Base-by-base conservation (phyloP, 1,140 invertebrate genomes). In the Tetragnatha versicolor region DNA sequence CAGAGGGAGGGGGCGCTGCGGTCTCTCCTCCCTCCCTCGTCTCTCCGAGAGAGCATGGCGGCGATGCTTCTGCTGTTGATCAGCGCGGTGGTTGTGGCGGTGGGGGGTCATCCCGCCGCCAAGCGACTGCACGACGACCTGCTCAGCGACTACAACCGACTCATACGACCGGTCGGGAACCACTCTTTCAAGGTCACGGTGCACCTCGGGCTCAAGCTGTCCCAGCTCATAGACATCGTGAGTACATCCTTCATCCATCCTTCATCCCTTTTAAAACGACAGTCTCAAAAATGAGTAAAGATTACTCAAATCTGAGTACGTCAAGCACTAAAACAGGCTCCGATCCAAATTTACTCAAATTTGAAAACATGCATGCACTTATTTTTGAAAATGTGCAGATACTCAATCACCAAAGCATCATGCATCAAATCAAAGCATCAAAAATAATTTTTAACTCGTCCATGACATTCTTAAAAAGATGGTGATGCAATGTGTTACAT, bases 181-280 rank as follows among this genome's bases (percentile, higher is more conserved):
- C 88, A 87, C 80, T 85, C 84, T 10, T 86, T 89, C 53, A 86
- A 86, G 79, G 83, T 89, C 14, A 85, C 83, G 10, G 87, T 89
- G 29, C 85, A 85, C 68, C 82, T 89, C 66, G 88, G 88, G n/a
- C 85, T 89, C 20, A 85, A 87, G 61, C 82, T 89, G 33, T 86
- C 88, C 10, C 88, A 89, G 81, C 85, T 89, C 61, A 88, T 89
- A 33, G 88, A 89, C 79, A 86, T 89, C 33, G 88, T 89, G 85
- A 87, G 88, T 88, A 58, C 20, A 0, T 9, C 17, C 27, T 65
- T 25, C 20, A 47, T 47, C 20, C n/a, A n/a, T n/a, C n/a, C n/a
- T n/a, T n/a, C n/a, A n/a, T n/a, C n/a, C n/a, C n/a, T n/a, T n/a
- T n/a, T n/a, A n/a, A n/a, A n/a, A n/a, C n/a, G n/a, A n/a, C n/a